These are phyloP conservation scores for Zaprionus vittiger DNA, from an alignment of 1,140 invertebrate genomes.

Conservation along the genomic window DNA sequence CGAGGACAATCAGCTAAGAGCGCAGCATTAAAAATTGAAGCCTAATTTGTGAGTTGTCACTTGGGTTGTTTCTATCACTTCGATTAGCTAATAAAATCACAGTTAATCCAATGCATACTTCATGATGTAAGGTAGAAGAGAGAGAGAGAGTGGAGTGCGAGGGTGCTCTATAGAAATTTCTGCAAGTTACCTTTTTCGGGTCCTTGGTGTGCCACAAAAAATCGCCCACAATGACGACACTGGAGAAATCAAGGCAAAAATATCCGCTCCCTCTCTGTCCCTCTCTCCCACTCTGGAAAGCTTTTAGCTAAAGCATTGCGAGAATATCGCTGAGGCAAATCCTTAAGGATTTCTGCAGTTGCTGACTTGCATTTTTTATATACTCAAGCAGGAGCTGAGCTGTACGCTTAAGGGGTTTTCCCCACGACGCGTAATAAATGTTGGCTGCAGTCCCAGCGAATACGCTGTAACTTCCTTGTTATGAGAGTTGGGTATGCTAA, in stretches of 20 bases:
- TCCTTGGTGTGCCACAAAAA: conserved; percentile 55
- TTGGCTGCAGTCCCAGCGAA: conserved; percentile 29
- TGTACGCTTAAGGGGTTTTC: conserved; percentile 18
- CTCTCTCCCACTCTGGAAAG: conserved; percentile 27
- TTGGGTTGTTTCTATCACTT: conserved; percentile 21
- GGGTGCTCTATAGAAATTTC: conserved; percentile 54
- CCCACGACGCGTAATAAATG: conserved; percentile 61
- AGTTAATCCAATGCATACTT: conserved; percentile 63
- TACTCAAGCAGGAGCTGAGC: neutral
- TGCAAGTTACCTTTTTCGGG: neutral
- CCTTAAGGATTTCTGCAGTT: conserved; percentile 66
- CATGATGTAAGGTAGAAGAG: conserved; percentile 44
- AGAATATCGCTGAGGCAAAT: conserved; percentile 64
- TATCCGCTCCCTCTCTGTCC: conserved; percentile 19
- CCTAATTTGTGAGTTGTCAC: conserved; percentile 30
- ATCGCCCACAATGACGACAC: conserved; percentile 26
- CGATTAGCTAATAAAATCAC: conserved; percentile 73
- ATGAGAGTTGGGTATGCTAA: neutral
- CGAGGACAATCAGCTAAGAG: conserved; percentile 45
- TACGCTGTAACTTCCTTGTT: conserved; percentile 3
- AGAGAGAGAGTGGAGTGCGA: neutral
- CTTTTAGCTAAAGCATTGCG: conserved; percentile 62
- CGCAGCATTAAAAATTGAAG: conserved; percentile 44
- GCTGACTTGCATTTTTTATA: conserved; percentile 73
- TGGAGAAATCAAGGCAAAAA: conserved; percentile 60